Percentiles rank a stretch among this genome's conserved stretches.
Evolutionary conservation across 2,113 vertebrate species (phyloP).

Genomic region (Siniperca knerii): DNA sequence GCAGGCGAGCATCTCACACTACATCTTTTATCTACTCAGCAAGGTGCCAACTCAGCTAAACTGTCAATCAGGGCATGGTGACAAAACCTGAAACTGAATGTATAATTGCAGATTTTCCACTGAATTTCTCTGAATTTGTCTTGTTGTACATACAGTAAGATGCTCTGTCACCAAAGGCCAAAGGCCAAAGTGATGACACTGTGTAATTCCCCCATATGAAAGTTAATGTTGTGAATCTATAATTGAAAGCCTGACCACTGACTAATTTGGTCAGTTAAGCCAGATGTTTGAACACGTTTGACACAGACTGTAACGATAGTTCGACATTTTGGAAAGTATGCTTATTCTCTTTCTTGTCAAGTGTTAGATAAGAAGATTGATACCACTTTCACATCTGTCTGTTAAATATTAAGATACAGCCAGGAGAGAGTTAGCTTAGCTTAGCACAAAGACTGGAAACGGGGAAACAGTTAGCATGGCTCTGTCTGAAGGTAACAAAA

Average conservation of each 20-base stretch:
- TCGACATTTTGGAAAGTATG: background rate
- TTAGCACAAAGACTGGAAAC: background rate
- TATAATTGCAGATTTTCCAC: background rate
- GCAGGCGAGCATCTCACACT: background rate
- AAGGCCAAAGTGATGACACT: background rate
- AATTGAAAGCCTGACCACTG: background rate
- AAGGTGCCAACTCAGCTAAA: background rate
- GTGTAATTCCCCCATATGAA: background rate
- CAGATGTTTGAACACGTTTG: background rate
- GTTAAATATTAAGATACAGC: background rate
- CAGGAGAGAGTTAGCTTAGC: background rate
- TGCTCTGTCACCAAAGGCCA: background rate
- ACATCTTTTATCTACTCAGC: background rate
- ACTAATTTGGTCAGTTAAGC: background rate
- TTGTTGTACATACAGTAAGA: background rate
- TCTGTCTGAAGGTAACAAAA: background rate
- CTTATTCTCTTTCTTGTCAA: background rate
- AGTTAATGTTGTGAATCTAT: background rate
- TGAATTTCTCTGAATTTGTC: background rate
- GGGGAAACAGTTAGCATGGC: background rate
- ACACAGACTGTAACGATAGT: background rate
- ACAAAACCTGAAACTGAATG: conserved; percentile 6
- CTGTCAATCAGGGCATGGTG: background rate
- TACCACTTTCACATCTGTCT: background rate
- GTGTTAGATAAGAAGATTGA: background rate